A percentile compares a stretch with the other conserved stretches of the same genome.
Conservation (phyloP, 2,113 vertebrate genomes). For the Podiceps cristatus region DNA sequence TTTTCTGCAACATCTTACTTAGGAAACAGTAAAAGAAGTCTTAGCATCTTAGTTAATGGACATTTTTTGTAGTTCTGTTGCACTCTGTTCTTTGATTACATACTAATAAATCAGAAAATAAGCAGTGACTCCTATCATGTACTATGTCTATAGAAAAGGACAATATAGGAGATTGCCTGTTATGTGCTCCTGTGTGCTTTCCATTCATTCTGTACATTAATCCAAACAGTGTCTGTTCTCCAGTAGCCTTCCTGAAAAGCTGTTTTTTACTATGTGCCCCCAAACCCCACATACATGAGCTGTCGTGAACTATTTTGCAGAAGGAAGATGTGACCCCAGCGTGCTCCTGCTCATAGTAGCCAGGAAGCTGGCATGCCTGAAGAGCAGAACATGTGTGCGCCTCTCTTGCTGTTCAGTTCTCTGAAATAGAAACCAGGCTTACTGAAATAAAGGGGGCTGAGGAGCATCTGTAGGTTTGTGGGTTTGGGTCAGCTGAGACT, state of each 20-base stretch:
- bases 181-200: not conserved
- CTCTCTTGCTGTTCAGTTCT: not conserved
- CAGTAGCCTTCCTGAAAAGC: not conserved
- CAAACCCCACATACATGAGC: not conserved
- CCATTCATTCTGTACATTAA: not conserved
- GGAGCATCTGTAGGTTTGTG: constrained; percentile 19
- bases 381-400: not conserved
- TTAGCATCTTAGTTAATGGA: not conserved
- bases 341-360: not conserved
- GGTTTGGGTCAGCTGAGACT: not conserved
- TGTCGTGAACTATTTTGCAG: not conserved
- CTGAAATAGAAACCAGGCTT: not conserved
- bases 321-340: not conserved
- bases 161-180: not conserved
- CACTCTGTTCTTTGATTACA: not conserved
- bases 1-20: not conserved
- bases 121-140: not conserved
- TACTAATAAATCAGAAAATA: not conserved
- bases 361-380: not conserved
- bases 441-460: not conserved
- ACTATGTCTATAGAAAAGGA: not conserved
- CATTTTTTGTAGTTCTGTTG: not conserved
- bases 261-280: not conserved
- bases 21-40: not conserved
- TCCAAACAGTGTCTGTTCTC: not conserved